phyloP scores from a whole-genome alignment of 2,113 vertebrate genomes.

The Crypturellus undulatus region DNA sequence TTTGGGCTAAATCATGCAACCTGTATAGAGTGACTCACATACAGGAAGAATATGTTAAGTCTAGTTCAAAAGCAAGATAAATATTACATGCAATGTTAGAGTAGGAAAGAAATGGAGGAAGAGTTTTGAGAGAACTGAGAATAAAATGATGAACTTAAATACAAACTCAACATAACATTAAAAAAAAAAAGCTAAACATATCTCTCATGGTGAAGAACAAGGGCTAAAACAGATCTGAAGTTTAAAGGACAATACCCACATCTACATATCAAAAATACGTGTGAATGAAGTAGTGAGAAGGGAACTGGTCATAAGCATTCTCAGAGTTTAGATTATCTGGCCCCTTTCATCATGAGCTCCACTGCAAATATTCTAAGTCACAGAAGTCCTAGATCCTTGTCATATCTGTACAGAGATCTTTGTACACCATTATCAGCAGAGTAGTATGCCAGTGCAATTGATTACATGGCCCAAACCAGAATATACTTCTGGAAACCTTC shows the following conservation, averaged over 20 bases:
- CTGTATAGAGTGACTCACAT: not conserved
- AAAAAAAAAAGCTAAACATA: not conserved
- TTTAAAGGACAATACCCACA: not conserved
- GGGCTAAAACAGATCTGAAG: not conserved
- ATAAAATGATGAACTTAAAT: not conserved
- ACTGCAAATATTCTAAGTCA: not conserved
- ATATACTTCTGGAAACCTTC: constrained; percentile 31
- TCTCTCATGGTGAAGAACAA: not conserved
- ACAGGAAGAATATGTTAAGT: not conserved
- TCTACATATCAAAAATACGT: not conserved
- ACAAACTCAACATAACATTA: not conserved
- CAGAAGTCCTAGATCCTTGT: not conserved
- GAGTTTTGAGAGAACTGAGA: not conserved
- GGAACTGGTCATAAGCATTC: not conserved
- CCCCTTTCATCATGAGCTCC: not conserved
- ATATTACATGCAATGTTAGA: not conserved
- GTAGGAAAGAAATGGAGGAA: not conserved
- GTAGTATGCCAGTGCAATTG: not conserved
- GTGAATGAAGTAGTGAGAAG: not conserved
- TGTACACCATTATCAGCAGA: not conserved
- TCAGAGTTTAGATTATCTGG: not conserved
- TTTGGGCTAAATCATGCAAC: not conserved
- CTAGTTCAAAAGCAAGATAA: not conserved
- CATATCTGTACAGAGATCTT: not conserved
- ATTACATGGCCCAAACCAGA: constrained; percentile 23